Evolutionary conservation across 1,140 invertebrate species (phyloP), one percentile per base, ranked within the genome.

Genomic region (Drosophila kanapiae): DNA sequence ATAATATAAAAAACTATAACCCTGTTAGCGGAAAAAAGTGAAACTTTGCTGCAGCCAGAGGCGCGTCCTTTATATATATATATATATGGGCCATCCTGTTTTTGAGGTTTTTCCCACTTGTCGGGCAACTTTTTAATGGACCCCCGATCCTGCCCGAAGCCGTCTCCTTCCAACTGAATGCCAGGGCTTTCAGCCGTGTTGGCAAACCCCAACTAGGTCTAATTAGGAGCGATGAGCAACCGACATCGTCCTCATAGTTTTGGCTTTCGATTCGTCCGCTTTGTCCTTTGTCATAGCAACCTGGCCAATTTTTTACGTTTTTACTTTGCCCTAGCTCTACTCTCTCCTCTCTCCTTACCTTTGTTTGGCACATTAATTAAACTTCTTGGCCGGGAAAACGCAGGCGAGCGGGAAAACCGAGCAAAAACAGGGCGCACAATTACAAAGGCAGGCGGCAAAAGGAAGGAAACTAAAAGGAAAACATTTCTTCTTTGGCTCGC

Each of bases 81-180:
- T 51, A 74, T 84, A 88, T 84, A 72, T 90, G 84, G 85, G 84
- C 78, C 84, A 90, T 78, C 47, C 76, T 53, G 72, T 84, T 71
- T 88, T 83, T 84, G 77, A 88, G 83, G 80, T 88, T 82, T 83
- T 87, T 65, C 59, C 71, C 82, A 85, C 82, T 84, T 84, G 82
- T 74, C 82, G 68, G 67, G 61, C 68, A 84, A 84, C 82, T 86
- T 82, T 85, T 75, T 78, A 81, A 78, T 81, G 82, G 81, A 57
- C 63, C 69, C 61, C 56, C 45, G n/a, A 38, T 16, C 11, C 37
- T 6, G 37, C 33, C 13, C 10, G 10, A 8, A 3, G 1, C 23
- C 48, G 33, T 33, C 51, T 56, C 42, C 65, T 61, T 81, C 63
- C 60, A 64, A 70, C 45, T 65, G 63, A 80, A 64, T 80, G 68